Evolutionary conservation across 2,797 vertebrate species (phyloP).

Genomic region (Rhabdomys pumilio): DNA sequence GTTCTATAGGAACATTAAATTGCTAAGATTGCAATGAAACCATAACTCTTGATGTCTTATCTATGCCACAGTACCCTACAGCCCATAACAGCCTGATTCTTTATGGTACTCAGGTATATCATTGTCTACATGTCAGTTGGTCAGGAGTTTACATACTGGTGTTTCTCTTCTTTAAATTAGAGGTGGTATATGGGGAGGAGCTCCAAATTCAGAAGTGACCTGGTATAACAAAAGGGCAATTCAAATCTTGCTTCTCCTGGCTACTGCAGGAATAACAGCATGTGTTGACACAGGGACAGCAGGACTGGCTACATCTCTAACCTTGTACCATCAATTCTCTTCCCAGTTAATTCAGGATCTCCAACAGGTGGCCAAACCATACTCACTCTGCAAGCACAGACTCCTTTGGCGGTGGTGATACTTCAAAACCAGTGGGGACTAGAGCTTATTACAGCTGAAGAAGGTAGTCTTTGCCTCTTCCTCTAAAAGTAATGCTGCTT

Average conservation of each 20-base stretch:
- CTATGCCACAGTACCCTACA: not conserved
- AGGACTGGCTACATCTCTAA: not conserved
- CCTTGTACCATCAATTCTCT: too few species aligned
- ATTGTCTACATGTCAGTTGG: not conserved
- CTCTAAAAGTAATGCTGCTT: not conserved
- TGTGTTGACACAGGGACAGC: not conserved
- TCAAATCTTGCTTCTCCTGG: not conserved
- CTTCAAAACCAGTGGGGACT: not conserved
- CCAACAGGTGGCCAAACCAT: not conserved
- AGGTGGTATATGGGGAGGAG: not conserved
- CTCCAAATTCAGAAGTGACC: not conserved
- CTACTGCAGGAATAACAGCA: not conserved
- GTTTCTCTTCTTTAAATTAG: not conserved
- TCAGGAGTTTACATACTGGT: not conserved
- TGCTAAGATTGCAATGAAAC: not conserved
- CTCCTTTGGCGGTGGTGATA: not conserved
- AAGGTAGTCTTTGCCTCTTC: not conserved
- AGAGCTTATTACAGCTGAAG: not conserved
- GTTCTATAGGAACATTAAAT: not conserved
- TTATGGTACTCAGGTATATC: not conserved
- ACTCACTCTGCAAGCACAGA: not conserved
- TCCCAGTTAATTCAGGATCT: not conserved
- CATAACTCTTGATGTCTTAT: not conserved
- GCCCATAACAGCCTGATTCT: not conserved
- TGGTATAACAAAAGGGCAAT: not conserved